These are phyloP conservation scores for Eremobia ochroleuca DNA, from an alignment of 2,888 invertebrate genomes.

Conservation along the genomic window DNA sequence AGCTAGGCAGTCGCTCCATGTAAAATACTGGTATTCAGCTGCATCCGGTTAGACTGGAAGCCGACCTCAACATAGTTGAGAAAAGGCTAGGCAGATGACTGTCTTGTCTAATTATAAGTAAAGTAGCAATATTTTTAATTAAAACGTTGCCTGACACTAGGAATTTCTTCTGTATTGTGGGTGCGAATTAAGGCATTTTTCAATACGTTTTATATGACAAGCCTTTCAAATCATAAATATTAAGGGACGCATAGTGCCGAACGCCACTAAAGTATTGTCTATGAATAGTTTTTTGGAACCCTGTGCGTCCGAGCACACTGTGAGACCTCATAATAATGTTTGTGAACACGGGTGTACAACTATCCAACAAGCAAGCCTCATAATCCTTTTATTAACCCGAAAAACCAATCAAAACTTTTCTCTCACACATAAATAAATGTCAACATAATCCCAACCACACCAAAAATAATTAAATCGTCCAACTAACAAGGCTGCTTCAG, in stretches of 20 bases:
- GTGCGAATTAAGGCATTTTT: too few species aligned
- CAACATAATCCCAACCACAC: slow-evolving; percentile 28
- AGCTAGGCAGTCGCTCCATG: too few species aligned
- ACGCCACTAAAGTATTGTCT: neutral
- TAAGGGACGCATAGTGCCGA: neutral
- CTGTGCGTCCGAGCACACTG: neutral
- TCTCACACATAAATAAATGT: slow-evolving; percentile 35
- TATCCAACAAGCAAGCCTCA: neutral
- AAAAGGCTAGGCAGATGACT: too few species aligned
- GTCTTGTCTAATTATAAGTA: too few species aligned
- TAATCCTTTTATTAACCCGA: slow-evolving; percentile 7
- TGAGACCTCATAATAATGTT: neutral
- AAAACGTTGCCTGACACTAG: too few species aligned
- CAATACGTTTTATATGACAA: too few species aligned
- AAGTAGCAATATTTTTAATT: too few species aligned
- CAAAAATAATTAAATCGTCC: slow-evolving; percentile 56
- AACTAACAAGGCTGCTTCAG: slow-evolving; percentile 48
- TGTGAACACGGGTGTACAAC: neutral
- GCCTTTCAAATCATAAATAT: neutral
- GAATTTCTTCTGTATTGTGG: too few species aligned
- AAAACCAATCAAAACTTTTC: slow-evolving; percentile 56
- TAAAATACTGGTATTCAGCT: too few species aligned
- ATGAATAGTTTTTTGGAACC: neutral
- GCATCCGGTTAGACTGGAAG: too few species aligned
- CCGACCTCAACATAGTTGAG: too few species aligned